Evolutionary conservation across 2,113 vertebrate species (phyloP).

Genomic region (Ammospiza nelsoni): DNA sequence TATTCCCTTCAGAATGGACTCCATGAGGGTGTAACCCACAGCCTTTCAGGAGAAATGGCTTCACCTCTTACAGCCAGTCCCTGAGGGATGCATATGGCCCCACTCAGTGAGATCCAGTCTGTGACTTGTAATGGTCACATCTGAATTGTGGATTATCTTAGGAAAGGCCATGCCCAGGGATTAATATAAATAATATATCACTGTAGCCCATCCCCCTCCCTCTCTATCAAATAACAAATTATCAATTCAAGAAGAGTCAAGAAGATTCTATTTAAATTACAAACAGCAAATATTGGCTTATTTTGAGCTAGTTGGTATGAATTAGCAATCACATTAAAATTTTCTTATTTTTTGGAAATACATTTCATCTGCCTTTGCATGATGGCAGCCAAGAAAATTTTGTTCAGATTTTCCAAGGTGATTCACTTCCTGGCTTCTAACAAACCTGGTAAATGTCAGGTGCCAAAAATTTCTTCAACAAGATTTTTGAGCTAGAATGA

Average conservation of each 20-base stretch:
- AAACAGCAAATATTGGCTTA: neutral
- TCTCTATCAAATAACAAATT: neutral
- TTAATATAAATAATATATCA: neutral
- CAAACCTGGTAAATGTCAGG: neutral
- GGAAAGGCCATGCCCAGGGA: neutral
- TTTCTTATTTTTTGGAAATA: neutral
- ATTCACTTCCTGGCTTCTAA: conserved; percentile 35
- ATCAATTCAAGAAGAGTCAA: neutral
- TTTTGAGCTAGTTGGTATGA: neutral
- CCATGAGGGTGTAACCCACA: too few relatives aligned
- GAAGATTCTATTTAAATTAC: neutral
- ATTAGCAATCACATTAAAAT: neutral
- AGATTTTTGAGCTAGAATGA: neutral
- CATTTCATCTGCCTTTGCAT: neutral
- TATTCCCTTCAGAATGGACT: too few relatives aligned
- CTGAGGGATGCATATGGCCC: too few relatives aligned
- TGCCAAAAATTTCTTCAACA: neutral
- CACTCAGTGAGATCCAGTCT: neutral
- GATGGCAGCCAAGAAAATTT: conserved; percentile 2
- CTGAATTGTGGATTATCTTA: neutral
- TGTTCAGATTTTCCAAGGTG: conserved; percentile 32
- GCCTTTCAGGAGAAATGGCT: too few relatives aligned
- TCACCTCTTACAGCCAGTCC: too few relatives aligned
- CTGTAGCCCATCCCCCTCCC: accelerated
- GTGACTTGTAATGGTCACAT: neutral